Evolutionary conservation across 2,888 invertebrate genomes (phyloP), one percentile per base, ranked within the genome.

Genomic region (Limenitis camilla): DNA sequence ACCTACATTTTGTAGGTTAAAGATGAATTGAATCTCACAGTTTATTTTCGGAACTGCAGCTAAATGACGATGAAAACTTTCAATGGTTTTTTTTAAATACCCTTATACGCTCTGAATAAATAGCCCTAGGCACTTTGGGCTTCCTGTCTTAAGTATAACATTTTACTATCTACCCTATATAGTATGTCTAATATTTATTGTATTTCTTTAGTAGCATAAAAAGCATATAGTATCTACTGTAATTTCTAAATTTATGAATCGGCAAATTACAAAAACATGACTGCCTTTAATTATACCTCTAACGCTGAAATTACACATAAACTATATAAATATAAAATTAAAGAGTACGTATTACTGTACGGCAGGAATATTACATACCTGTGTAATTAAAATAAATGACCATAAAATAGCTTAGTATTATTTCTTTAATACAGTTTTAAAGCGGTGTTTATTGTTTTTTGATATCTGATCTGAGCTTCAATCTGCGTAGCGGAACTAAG

Each of bases 371-470:
- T 45, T 35, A 7, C 44, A 36, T 35, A 29, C 29, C 36, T 36
- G 35, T 36, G 29, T 36, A 36, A 36, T 36, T 36, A 36, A 29
- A 45, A 45, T 36, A 36, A 45, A 45, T 30, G 36, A 30, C 29
- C 28, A 32, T 43, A 32, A 32, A 42, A 11, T 43, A 49, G 45
- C 35, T 10, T n/a, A 19, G 41, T n/a, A 38, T 29, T 39, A 10
- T 44, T 44, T 50, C 39, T 32, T 50, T 29, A 33, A 46, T 35
- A 63, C 61, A 62, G 61, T 61, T 62, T 53, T 41, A 54, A 59
- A 67, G 64, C 68, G 66, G 67, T 61, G 66, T 68, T 74, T 65
- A 66, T 66, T 62, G 67, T 68, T 67, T 64, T 56, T 72, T 67
- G 61, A 63, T 64, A 65, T 61, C 61, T 63, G 63, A 63, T 63